Evolutionary conservation across 2,888 invertebrate species (phyloP).

Genomic region (Parnassius smintheus): DNA sequence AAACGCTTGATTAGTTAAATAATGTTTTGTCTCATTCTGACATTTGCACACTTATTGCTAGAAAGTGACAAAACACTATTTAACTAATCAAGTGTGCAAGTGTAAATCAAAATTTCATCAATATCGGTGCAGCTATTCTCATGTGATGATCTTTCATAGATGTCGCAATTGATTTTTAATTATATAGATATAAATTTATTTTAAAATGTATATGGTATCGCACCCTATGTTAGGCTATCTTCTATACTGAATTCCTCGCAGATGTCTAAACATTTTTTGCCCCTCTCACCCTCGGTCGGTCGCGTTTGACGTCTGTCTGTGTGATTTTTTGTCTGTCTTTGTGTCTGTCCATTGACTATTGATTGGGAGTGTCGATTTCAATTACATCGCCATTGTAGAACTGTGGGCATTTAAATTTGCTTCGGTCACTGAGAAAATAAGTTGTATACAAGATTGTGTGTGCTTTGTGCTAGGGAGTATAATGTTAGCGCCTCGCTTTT

Average conservation of each 20-base stretch:
- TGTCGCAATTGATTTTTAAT: too few species aligned
- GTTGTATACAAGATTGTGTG: conserved; percentile 25
- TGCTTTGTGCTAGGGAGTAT: background rate
- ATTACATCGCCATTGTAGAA: conserved; percentile 53
- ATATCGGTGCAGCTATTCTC: too few species aligned
- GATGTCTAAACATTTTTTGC: conserved; percentile 56
- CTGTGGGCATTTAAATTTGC: conserved; percentile 38
- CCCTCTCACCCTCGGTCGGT: conserved; percentile 27
- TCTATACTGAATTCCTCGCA: conserved; percentile 36
- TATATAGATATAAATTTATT: too few species aligned
- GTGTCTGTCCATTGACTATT: conserved; percentile 34
- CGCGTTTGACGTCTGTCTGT: conserved; percentile 27
- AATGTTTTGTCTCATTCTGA: too few species aligned
- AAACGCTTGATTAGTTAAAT: too few species aligned
- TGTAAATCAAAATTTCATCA: too few species aligned
- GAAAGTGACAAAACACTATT: too few species aligned
- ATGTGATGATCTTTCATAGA: too few species aligned
- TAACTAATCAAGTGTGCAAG: too few species aligned
- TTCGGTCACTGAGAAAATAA: conserved; percentile 30
- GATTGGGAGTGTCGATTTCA: conserved; percentile 58
- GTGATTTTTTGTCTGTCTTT: conserved; percentile 36
- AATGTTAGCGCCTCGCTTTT: conserved; percentile 25
- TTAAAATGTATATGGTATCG: background rate
- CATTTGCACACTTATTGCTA: too few species aligned
- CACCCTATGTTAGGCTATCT: background rate